Conservation (phyloP, 1,140 invertebrate genomes). For the Conus ventricosus region DNA sequence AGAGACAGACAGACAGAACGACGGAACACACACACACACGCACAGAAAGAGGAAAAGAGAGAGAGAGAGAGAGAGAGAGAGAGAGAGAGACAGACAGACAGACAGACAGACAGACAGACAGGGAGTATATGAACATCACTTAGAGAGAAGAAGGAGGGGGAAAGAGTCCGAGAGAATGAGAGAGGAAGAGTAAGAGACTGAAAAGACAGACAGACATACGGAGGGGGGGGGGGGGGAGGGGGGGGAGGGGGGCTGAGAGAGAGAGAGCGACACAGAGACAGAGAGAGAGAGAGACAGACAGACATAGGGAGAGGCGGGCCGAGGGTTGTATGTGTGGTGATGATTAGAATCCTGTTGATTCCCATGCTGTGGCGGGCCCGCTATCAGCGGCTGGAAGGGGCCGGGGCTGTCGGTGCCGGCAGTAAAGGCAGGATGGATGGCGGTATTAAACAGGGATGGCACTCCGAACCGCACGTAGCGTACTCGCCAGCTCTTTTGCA, state of each 20-base stretch:
- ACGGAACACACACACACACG: neutral
- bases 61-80: neutral
- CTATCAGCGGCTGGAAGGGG: neutral
- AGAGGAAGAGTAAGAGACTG: neutral
- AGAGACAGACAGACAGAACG: neutral
- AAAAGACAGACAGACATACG: neutral
- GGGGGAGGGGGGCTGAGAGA: neutral
- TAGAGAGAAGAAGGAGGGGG: neutral
- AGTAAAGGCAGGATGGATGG: slow-evolving; percentile 8
- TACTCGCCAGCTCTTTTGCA: too few species aligned
- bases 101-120: neutral
- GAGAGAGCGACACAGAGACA: neutral
- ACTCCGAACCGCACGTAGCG: neutral
- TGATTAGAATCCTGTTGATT: neutral
- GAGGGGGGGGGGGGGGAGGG: neutral
- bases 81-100: neutral
- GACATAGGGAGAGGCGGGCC: neutral
- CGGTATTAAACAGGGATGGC: slow-evolving; percentile 16
- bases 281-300: neutral
- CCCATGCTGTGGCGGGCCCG: neutral
- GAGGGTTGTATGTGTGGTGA: neutral
- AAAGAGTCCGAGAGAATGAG: neutral
- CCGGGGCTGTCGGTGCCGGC: neutral
- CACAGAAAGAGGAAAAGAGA: too few species aligned
- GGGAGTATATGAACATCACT: too few species aligned